Evolutionary conservation across 2,113 vertebrate species (phyloP).

Genomic region (Engystomops pustulosus): DNA sequence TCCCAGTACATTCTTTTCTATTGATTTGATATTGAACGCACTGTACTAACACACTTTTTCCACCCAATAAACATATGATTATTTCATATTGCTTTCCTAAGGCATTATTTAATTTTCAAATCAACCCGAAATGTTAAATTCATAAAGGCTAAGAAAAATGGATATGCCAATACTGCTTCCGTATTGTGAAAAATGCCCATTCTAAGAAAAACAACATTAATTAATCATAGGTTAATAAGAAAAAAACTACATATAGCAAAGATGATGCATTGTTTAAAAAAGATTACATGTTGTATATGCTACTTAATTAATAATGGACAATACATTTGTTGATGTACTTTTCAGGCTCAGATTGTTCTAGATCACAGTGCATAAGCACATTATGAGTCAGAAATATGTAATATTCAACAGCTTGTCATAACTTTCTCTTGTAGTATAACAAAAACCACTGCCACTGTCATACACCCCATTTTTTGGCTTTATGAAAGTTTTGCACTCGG

Average conservation of each 20-base stretch:
- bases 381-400: background rate
- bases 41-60: slow-evolving; percentile 1
- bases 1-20: slow-evolving; percentile 5
- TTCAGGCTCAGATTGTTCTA: no score
- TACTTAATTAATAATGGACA: background rate
- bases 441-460: no score
- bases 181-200: slow-evolving; percentile 7
- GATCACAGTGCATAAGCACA: background rate
- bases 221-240: slow-evolving; percentile 29
- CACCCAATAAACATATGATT: slow-evolving; percentile 41
- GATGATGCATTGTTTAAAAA: background rate
- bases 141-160: slow-evolving; percentile 32
- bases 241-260: background rate
- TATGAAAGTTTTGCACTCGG: no score
- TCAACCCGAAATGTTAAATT: slow-evolving; percentile 30
- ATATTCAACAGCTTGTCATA: no score
- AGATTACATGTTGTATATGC: background rate
- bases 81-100: slow-evolving; percentile 27
- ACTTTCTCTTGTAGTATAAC: no score
- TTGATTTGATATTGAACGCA: slow-evolving; percentile 23
- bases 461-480: no score
- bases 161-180: slow-evolving; percentile 15
- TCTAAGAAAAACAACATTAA: slow-evolving; percentile 12
- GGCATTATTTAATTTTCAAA: slow-evolving; percentile 34
- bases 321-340: background rate